These are phyloP conservation scores for Cryptophagus acutangulus DNA, from an alignment of 2,888 invertebrate species.

Conservation along the genomic window DNA sequence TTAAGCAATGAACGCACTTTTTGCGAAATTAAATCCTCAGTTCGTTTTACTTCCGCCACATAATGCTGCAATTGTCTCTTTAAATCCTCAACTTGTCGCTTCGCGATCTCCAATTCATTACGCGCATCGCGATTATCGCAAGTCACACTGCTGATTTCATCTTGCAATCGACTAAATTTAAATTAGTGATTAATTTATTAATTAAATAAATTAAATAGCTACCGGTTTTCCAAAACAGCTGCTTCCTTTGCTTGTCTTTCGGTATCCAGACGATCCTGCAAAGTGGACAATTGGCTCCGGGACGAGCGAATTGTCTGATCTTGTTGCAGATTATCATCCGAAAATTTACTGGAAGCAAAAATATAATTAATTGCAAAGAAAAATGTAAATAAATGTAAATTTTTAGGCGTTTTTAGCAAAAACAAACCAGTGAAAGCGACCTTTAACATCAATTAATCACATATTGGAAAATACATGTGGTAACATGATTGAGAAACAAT, in stretches of 20 bases:
- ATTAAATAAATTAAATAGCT: conserved; percentile 16
- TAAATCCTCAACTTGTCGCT: conserved; percentile 66
- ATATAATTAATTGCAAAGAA: too few species aligned
- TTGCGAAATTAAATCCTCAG: conserved; percentile 69
- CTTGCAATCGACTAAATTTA: conserved; percentile 59
- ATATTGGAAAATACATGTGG: too few species aligned
- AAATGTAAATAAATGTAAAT: background rate
- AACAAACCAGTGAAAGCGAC: too few species aligned
- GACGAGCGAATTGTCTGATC: conserved; percentile 48
- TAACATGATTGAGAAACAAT: too few species aligned
- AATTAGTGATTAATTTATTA: background rate
- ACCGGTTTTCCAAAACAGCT: conserved; percentile 58
- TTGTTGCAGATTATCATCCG: conserved; percentile 45
- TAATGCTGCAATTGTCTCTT: conserved; percentile 76
- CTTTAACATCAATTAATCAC: too few species aligned
- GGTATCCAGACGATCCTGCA: conserved; percentile 58
- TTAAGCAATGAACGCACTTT: conserved; percentile 50
- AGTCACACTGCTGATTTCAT: conserved; percentile 63
- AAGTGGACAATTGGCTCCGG: conserved; percentile 35
- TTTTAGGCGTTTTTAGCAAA: background rate
- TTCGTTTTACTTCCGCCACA: conserved; percentile 73
- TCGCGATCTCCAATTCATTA: conserved; percentile 64
- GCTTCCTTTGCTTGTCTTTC: conserved; percentile 55
- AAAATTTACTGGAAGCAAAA: conserved; percentile 32
- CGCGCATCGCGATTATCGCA: conserved; percentile 58